Percentiles rank a stretch among this genome's conserved stretches.
Conservation (phyloP, 1,140 invertebrate species). For the Alviniconcha marisindica region DNA sequence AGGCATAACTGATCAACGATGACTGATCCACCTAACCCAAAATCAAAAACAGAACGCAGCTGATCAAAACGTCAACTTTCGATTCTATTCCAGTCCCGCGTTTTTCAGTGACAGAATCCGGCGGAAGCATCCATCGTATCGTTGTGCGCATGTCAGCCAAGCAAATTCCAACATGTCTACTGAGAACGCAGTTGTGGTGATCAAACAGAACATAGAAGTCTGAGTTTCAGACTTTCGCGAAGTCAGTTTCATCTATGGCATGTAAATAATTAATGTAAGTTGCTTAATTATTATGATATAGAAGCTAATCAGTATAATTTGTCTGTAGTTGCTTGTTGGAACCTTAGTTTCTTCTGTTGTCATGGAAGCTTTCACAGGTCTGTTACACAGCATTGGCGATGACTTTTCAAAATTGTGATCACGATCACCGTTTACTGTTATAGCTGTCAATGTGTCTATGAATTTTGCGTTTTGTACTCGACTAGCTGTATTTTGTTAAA, state of each 20-base stretch:
- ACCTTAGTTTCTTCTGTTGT: conserved; percentile 3
- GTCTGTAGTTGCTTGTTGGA: neutral
- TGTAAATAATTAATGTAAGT: neutral
- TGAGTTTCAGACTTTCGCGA: neutral
- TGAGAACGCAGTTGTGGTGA: neutral
- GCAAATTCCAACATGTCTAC: conserved; percentile 38
- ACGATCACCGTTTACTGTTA: no score
- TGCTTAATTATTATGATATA: neutral
- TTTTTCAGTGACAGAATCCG: neutral
- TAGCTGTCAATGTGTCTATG: no score
- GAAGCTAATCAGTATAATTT: neutral
- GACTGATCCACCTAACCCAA: no score
- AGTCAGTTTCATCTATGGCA: neutral
- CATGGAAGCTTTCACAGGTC: conserved; percentile 37
- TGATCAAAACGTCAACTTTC: neutral
- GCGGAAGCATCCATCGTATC: neutral
- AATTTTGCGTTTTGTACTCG: no score
- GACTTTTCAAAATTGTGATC: no score
- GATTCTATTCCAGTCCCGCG: conserved; percentile 23
- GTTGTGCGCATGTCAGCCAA: conserved; percentile 27
- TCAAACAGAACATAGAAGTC: neutral
- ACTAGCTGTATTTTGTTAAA: no score
- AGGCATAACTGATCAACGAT: conserved; percentile 21
- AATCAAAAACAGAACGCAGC: no score
- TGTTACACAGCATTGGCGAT: no score